phyloP scores from a whole-genome alignment of 92 coral and sea anemone genomes.

The Paragorgia papillata region DNA sequence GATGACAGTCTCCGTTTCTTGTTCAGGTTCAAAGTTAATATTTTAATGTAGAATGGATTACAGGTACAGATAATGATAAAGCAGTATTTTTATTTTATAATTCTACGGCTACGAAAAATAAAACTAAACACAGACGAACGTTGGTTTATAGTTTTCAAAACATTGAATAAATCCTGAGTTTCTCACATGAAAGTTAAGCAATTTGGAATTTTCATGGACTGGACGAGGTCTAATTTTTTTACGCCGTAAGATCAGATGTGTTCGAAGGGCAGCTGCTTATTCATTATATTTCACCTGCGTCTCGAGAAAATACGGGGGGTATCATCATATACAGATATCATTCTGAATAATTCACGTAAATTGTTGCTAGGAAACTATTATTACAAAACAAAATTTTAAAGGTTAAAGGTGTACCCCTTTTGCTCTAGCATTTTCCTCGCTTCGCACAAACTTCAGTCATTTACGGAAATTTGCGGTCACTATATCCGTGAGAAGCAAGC shows the following conservation, averaged over 20 bases:
- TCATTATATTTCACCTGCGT: slow-evolving; percentile 20
- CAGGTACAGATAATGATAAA: too few species aligned
- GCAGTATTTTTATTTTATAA: too few species aligned
- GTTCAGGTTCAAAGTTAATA: too few species aligned
- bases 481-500: not conserved
- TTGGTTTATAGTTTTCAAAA: too few species aligned
- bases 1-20: too few species aligned
- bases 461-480: not conserved
- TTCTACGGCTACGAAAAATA: too few species aligned
- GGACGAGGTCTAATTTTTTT: slow-evolving; percentile 6
- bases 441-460: not conserved
- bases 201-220: too few species aligned
- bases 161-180: too few species aligned
- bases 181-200: too few species aligned
- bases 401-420: too few species aligned
- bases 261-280: slow-evolving; percentile 30
- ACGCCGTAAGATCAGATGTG: not conserved
- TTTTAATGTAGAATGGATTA: too few species aligned
- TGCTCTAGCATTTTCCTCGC: not conserved
- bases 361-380: not conserved
- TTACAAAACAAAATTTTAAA: not conserved
- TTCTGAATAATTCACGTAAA: slow-evolving; percentile 17
- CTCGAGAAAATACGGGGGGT: not conserved
- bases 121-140: too few species aligned
- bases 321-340: slow-evolving; percentile 1